Base-by-base conservation (phyloP, 2,888 invertebrate species). In the Apoda limacodes region DNA sequence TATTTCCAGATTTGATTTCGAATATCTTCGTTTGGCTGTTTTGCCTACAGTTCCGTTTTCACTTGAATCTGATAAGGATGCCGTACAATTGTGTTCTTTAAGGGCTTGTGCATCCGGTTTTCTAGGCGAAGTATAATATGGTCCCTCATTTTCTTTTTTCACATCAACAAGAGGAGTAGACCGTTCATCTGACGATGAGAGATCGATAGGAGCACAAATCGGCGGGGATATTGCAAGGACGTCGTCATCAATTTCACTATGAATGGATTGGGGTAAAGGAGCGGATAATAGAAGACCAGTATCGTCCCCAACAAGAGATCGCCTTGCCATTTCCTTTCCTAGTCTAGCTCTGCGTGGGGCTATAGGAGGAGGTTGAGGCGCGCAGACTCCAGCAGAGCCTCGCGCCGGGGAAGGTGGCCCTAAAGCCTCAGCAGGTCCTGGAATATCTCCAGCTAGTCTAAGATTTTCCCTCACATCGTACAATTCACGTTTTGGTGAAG, bases 371-470 rank as follows among this genome's bases (percentile, higher is more conserved):
- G 84, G 84, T 38, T 85, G 85, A 1, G 85, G 85, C 1, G 84
- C 83, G 39, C 85, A 87, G 44, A 85, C 84, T 2, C 86, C 87
- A 4, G 86, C 87, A 5, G 87, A 87, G 11, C 88, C 88, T 5
- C 88, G 71, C 3, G 88, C 88, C 1, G 88, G 88, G 28, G 87
- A 88, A 1, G 88, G 87, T 2, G 87, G 87, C 2, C 87, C 86
- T n/a, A 65, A 37, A 5, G 69, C 65, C 39, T 74, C 78, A 11
- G 65, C 53, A 2, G 72, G 62, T 6, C 67, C 65, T 4, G 66
- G 63, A 19, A 62, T 53, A 38, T 71, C 60, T 46, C 61, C 55
- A 40, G 69, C 58, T 39, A 78, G 55, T 48, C 80, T 62, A 23
- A 66, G 46, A 35, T 59, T 65, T 37, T 65, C 76, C 33, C 72